Evolutionary conservation across 2,888 invertebrate genomes (phyloP), one percentile per base, ranked within the genome.

Genomic region (Steinernema hermaphroditum): DNA sequence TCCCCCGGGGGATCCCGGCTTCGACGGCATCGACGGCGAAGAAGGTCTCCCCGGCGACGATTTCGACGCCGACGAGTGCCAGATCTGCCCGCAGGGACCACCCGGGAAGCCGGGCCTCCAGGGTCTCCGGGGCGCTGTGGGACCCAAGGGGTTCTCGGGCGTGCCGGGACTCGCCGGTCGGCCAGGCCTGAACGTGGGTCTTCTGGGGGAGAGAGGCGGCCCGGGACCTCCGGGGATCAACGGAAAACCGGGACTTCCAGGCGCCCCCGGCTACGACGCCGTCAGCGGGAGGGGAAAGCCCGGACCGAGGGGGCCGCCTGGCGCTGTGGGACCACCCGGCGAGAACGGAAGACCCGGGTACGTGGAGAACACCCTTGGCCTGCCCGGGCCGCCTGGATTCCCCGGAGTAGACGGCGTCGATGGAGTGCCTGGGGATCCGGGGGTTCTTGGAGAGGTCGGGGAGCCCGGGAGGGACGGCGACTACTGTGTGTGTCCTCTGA

Each of bases 221-320:
- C 54, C 54, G 6, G 54, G 54, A 8, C 54, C 54, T 54, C 54
- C 54, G 19, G 54, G 54, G 1, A 54, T 54, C 22, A 54, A 54
- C 54, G 54, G 54, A 24, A 22, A 22, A 8, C 54, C 54, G 9
- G 54, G 54, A 12, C 27, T 12, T 2, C 22, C 12, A 6, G 54
- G 54, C 2, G 24, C 54, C 22, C 54, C 22, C 6, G 54, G 54
- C 54, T 54, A 54, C 27, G 54, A 54, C 22, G 16, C 54, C 12
- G 27, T 54, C 54, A 54, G 54, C 22, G 54, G 54, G 14, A 27
- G 12, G 19, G 54, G 54, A 6, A 54, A 27, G 16, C 24, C 54
- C 9, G 54, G 54, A 8, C 22, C 27, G 6, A 22, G 27, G 8
- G 54, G 54, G 9, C 54, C 54, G 9, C 54, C 27, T 1, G 54